Conservation (phyloP, 2,888 invertebrate genomes). For the Serripes groenlandicus region DNA sequence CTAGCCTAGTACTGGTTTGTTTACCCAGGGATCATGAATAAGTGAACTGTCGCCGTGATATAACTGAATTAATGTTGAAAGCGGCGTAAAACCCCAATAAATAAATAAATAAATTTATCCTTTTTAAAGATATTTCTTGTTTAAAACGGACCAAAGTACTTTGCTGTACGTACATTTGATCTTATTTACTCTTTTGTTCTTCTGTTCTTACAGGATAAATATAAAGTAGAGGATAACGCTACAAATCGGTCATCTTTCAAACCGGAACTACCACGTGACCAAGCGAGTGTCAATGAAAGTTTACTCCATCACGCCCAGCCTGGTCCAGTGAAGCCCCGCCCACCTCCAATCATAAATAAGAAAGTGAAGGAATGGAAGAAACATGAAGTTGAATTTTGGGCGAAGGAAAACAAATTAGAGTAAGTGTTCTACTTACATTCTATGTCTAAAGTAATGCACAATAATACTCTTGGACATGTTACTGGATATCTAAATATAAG, state of each 20-base stretch:
- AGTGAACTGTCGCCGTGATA: too few species aligned
- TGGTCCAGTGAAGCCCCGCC: neutral
- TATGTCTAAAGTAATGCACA: neutral
- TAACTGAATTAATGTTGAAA: too few species aligned
- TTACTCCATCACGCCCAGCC: neutral
- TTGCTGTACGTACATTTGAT: too few species aligned
- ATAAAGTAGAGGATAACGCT: constrained; percentile 21
- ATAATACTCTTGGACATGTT: too few species aligned
- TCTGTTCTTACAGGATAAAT: constrained; percentile 23
- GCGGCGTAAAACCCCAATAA: too few species aligned
- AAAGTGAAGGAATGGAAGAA: constrained; percentile 46
- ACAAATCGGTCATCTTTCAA: neutral
- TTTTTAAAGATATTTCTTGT: too few species aligned
- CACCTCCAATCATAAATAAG: constrained; percentile 9
- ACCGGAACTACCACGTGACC: neutral
- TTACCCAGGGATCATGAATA: too few species aligned
- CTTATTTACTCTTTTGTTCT: neutral
- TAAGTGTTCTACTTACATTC: constrained; percentile 13
- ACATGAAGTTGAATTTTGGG: constrained; percentile 51
- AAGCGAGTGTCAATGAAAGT: neutral
- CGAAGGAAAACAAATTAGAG: constrained; percentile 37
- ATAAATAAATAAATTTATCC: too few species aligned
- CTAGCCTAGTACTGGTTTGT: too few species aligned
- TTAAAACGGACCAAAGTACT: too few species aligned
- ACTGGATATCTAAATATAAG: too few species aligned